Conservation (phyloP, 2,797 vertebrate species). For the Dendrocincla fuliginosa region DNA sequence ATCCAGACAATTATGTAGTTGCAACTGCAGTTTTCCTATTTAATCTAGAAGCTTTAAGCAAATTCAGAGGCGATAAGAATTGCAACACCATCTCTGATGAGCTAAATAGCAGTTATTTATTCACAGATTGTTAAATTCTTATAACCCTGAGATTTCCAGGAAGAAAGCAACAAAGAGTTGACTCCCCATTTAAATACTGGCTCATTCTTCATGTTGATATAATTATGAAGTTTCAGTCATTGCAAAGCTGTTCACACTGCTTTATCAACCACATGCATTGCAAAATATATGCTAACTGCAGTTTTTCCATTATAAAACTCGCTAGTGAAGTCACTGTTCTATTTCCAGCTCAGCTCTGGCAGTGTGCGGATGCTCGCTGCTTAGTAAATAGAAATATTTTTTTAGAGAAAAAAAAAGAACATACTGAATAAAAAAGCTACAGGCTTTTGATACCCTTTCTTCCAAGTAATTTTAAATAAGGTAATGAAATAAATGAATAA, state of each 20-base stretch:
- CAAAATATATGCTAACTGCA: constrained; percentile 66
- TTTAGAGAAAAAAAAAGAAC: not conserved
- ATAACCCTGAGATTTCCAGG: constrained; percentile 35
- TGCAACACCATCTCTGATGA: constrained; percentile 6
- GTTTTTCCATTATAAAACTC: constrained; percentile 65
- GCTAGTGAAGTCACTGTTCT: constrained; percentile 60
- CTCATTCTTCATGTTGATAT: constrained; percentile 36
- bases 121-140: constrained; percentile 47
- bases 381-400: constrained; percentile 43
- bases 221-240: constrained; percentile 58
- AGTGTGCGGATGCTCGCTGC: constrained; percentile 1
- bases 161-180: constrained; percentile 21
- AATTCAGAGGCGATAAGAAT: not conserved
- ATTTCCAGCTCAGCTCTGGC: constrained; percentile 57
- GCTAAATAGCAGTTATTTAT: constrained; percentile 58
- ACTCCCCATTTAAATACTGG: constrained; percentile 42
- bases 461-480: constrained; percentile 41
- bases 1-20: constrained; percentile 43
- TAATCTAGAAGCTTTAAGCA: constrained; percentile 4
- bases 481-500: constrained; percentile 46
- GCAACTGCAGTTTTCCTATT: constrained; percentile 21
- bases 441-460: constrained; percentile 35
- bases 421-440: constrained; percentile 36
- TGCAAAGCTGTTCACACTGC: constrained; percentile 57
- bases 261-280: constrained; percentile 33